phyloP scores from a whole-genome alignment of 1,140 invertebrate species.

The Drosophila prosaltans region DNA sequence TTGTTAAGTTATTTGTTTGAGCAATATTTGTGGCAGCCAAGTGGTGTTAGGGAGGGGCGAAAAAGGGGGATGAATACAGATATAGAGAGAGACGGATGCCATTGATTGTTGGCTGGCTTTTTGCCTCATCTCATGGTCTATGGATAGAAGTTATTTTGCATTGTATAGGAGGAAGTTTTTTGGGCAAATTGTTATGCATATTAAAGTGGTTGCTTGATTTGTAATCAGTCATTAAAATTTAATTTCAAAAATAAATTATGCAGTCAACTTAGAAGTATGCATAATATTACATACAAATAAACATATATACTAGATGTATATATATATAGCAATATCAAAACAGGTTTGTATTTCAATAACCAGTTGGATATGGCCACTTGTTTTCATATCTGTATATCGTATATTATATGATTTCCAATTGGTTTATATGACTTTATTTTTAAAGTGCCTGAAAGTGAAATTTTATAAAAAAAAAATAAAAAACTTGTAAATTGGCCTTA shows the following conservation, averaged over 20 bases:
- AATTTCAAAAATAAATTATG: conserved; percentile 11
- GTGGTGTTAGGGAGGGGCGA: not conserved
- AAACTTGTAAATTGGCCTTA: no score
- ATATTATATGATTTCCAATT: not conserved
- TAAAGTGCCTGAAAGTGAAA: not conserved
- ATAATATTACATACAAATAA: conserved; percentile 3
- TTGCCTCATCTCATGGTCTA: not conserved
- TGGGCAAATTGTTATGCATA: conserved; percentile 33
- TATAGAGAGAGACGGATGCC: not conserved
- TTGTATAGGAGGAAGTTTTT: conserved; percentile 36
- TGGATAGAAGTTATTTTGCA: conserved; percentile 41
- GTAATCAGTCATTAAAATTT: conserved; percentile 33
- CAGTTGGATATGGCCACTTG: not conserved
- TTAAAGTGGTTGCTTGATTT: conserved; percentile 32
- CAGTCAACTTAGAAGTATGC: conserved; percentile 8
- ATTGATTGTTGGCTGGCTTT: conserved; percentile 35
- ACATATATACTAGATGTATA: not conserved
- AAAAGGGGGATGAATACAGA: no score
- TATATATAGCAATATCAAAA: not conserved
- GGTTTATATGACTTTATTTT: no score
- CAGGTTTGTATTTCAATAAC: not conserved
- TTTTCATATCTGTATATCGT: not conserved
- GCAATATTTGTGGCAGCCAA: conserved; percentile 23
- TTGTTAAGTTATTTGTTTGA: conserved; percentile 64
- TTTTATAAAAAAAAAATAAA: no score